phyloP scores from a whole-genome alignment of 1,140 invertebrate species.

The Zaprionus tsacasi region DNA sequence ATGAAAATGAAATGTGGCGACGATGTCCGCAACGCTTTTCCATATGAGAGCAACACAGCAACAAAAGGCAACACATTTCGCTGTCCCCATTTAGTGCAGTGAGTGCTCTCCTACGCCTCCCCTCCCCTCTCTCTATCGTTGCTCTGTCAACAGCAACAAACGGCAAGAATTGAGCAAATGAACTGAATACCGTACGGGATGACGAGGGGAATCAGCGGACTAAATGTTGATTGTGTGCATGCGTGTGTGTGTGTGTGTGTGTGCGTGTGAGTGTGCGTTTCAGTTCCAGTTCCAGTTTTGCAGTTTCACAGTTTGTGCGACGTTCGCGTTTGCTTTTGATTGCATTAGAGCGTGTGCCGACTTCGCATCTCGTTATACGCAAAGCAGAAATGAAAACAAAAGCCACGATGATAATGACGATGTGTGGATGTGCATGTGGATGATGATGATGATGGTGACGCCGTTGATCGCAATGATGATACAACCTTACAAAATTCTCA shows the following conservation, averaged over 20 bases:
- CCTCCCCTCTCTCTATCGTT: neutral
- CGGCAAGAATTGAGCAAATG: constrained; percentile 45
- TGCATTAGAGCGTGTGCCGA: constrained; percentile 80
- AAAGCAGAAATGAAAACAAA: constrained; percentile 74
- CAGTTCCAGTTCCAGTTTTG: constrained; percentile 51
- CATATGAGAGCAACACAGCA: neutral
- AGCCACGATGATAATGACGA: constrained; percentile 44
- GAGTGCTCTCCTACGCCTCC: neutral
- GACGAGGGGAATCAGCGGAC: constrained; percentile 4
- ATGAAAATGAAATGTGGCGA: constrained; percentile 58
- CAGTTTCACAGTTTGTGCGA: constrained; percentile 55
- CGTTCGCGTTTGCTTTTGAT: constrained; percentile 66
- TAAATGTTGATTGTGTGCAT: constrained; percentile 22
- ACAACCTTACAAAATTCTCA: constrained; percentile 82
- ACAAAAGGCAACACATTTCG: constrained; percentile 49
- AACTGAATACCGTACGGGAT: constrained; percentile 38
- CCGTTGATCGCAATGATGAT: constrained; percentile 54
- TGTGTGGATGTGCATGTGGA: constrained; percentile 34
- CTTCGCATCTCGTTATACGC: constrained; percentile 72
- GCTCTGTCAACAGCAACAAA: constrained; percentile 19
- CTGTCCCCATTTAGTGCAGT: constrained; percentile 49
- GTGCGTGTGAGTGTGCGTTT: constrained; percentile 14
- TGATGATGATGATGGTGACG: constrained; percentile 27
- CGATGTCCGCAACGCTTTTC: constrained; percentile 35
- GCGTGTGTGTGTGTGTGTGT: constrained; percentile 11